A percentile compares a stretch with the other conserved stretches of the same genome.
Conservation (phyloP, 2,113 vertebrate species). For the Marmota flaviventris region DNA sequence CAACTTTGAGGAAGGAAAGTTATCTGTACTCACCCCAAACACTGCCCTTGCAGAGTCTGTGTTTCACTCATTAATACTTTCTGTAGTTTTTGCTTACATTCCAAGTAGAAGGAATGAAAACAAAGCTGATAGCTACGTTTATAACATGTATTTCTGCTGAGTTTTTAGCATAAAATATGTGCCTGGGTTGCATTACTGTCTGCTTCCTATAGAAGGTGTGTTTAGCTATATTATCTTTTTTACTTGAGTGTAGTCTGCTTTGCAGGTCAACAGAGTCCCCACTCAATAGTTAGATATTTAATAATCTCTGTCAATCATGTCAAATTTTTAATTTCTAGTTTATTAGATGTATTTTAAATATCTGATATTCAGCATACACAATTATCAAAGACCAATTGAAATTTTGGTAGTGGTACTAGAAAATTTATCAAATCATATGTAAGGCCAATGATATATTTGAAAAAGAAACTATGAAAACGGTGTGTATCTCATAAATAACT, state of each 20-base stretch:
- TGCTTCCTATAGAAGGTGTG: neutral
- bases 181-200: neutral
- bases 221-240: neutral
- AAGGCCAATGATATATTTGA: neutral
- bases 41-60: neutral
- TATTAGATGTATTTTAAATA: neutral
- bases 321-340: neutral
- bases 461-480: neutral
- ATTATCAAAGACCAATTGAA: neutral
- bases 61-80: neutral
- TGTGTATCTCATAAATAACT: neutral
- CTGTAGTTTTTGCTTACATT: neutral
- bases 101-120: neutral
- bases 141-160: neutral
- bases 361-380: neutral
- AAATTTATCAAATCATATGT: neutral
- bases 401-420: neutral
- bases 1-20: neutral
- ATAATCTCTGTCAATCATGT: no score
- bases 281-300: neutral
- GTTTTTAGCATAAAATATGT: neutral
- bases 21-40: neutral
- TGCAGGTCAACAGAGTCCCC: neutral
- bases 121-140: neutral
- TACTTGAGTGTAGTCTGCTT: neutral